A percentile compares a stretch with the other conserved stretches of the same genome.
Conservation (phyloP, 1,140 invertebrate species). For the Apis dorsata region DNA sequence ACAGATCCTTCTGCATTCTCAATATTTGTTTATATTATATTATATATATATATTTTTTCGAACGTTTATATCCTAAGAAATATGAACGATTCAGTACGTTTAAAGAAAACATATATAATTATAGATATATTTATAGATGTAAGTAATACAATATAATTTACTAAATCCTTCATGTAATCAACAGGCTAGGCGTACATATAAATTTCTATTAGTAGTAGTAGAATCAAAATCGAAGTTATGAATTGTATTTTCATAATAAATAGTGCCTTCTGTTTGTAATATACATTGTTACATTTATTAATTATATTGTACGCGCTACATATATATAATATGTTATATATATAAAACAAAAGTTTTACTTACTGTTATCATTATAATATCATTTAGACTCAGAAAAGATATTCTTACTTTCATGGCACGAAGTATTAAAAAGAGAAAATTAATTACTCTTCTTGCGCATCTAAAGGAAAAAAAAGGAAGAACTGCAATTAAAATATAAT, state of each 20-base stretch:
- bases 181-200: neutral
- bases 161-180: neutral
- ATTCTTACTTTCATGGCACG: neutral
- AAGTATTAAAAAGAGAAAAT: neutral
- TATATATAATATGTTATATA: too few relatives aligned
- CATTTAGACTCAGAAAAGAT: neutral
- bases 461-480: neutral
- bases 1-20: neutral
- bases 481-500: too few relatives aligned
- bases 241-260: neutral
- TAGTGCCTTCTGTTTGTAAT: neutral
- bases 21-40: neutral
- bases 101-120: neutral
- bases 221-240: neutral
- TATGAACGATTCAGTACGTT: neutral
- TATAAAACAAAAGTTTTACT: neutral
- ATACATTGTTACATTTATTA: too few relatives aligned
- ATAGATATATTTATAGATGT: neutral
- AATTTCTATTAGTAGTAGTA: neutral
- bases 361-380: neutral
- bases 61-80: neutral
- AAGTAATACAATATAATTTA: neutral
- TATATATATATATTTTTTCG: neutral
- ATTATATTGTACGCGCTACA: neutral
- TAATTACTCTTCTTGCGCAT: neutral